These are phyloP conservation scores for Eupithecia inturbata DNA, from an alignment of 2,888 invertebrate genomes.

Conservation along the genomic window DNA sequence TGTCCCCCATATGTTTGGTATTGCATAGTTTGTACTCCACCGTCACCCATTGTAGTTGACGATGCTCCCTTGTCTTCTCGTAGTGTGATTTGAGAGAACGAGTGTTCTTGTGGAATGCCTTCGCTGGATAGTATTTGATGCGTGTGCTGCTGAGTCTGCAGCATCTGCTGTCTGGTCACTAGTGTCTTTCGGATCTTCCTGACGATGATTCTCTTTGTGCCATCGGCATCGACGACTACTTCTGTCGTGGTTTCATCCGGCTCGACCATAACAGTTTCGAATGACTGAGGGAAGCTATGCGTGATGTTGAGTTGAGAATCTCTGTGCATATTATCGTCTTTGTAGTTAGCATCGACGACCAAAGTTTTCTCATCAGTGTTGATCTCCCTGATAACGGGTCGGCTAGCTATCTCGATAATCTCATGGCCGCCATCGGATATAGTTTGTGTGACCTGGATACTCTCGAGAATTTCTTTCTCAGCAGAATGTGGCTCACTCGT, in stretches of 20 bases:
- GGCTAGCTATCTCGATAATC: conserved; percentile 89
- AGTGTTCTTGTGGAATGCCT: conserved; percentile 84
- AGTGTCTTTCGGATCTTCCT: conserved; percentile 88
- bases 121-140: conserved; percentile 82
- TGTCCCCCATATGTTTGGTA: conserved; percentile 87
- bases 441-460: conserved; percentile 87
- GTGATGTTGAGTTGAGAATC: conserved; percentile 88
- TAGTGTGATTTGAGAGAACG: conserved; percentile 87
- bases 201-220: conserved; percentile 91
- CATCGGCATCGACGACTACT: conserved; percentile 91
- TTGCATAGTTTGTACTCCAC: conserved; percentile 85
- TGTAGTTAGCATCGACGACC: conserved; percentile 89
- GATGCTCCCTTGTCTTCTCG: conserved; percentile 86
- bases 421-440: conserved; percentile 86
- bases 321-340: conserved; percentile 79
- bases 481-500: conserved; percentile 81
- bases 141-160: conserved; percentile 85
- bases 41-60: conserved; percentile 84
- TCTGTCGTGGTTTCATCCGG: conserved; percentile 93
- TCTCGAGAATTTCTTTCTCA: conserved; percentile 83
- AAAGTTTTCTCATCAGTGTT: conserved; percentile 85
- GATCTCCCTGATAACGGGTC: conserved; percentile 80
- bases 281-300: conserved; percentile 89
- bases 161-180: conserved; percentile 86
- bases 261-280: conserved; percentile 92